Conservation (phyloP, 2,113 vertebrate genomes). For the Halichoeres trimaculatus region DNA sequence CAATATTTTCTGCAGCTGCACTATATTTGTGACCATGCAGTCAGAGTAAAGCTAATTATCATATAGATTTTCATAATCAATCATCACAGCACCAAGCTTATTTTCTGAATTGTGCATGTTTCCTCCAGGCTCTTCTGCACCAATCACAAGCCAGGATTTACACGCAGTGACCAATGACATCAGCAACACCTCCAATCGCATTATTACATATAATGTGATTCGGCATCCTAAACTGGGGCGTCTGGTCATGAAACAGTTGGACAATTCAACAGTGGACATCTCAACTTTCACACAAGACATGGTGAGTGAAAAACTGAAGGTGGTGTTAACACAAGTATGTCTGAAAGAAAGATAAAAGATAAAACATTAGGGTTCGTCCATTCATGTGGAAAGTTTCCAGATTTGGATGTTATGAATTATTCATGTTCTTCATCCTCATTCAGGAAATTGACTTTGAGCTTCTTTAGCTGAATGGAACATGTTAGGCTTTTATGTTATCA, state of each 20-base stretch:
- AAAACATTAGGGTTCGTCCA: background rate
- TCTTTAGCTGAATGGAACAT: slow-evolving; percentile 35
- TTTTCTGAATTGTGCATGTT: background rate
- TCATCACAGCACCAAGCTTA: background rate
- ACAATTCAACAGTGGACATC: slow-evolving; percentile 82
- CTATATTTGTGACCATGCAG: slow-evolving; percentile 14
- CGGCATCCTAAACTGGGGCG: slow-evolving; percentile 86
- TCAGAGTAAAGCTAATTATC: slow-evolving; percentile 18
- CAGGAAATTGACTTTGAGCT: slow-evolving; percentile 31
- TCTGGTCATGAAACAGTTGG: slow-evolving; percentile 78
- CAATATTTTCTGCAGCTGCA: slow-evolving; percentile 6
- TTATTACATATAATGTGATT: slow-evolving; percentile 83
- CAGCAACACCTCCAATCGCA: slow-evolving; percentile 81
- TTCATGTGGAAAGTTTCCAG: slow-evolving; percentile 30
- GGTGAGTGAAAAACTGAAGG: slow-evolving; percentile 80
- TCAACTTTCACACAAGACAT: slow-evolving; percentile 89
- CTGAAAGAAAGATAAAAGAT: background rate
- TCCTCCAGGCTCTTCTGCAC: slow-evolving; percentile 81
- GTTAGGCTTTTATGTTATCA: slow-evolving; percentile 52
- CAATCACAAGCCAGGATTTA: slow-evolving; percentile 84
- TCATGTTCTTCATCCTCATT: slow-evolving; percentile 43
- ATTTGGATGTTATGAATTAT: slow-evolving; percentile 60
- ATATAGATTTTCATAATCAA: slow-evolving; percentile 11
- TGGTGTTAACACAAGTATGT: background rate
- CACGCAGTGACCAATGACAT: slow-evolving; percentile 88